These are phyloP conservation scores for Hypotaenidia okinawae DNA, from an alignment of 2,797 vertebrate genomes.

Conservation along the genomic window DNA sequence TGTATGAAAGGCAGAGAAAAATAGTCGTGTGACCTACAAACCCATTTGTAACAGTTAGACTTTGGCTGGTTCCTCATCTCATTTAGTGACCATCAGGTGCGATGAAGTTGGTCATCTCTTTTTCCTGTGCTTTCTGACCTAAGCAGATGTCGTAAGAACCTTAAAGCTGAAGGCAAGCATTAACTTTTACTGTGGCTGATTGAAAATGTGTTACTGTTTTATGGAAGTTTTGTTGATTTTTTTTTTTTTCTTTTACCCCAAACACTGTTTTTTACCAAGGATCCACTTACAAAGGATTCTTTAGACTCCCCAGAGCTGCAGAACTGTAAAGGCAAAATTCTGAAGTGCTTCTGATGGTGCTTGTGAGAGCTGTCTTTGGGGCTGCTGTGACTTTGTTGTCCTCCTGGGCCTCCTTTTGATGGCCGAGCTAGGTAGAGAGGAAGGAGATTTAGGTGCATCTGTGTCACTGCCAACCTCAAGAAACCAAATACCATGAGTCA, in stretches of 20 bases:
- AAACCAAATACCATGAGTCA: neutral
- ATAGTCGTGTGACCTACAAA: neutral
- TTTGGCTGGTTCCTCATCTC: neutral
- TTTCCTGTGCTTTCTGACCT: neutral
- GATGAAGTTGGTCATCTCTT: neutral
- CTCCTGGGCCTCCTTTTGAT: neutral
- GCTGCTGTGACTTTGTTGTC: neutral
- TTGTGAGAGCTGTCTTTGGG: neutral
- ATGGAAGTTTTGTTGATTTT: neutral
- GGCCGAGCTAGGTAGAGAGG: neutral
- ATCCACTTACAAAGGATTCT: neutral
- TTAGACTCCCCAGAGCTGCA: neutral
- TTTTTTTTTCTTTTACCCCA: no score
- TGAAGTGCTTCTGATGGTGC: neutral
- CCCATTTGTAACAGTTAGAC: fast-evolving
- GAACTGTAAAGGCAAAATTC: neutral
- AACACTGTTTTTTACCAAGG: neutral
- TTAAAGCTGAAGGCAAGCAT: neutral
- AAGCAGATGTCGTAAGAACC: neutral
- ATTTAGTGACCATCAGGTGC: neutral
- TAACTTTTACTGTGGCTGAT: neutral
- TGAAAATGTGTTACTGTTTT: neutral
- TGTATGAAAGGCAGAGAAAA: neutral
- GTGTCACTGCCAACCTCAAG: neutral
- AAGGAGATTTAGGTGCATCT: neutral